Evolutionary conservation across 2,113 vertebrate species (phyloP).

Genomic region (Pipra filicauda): DNA sequence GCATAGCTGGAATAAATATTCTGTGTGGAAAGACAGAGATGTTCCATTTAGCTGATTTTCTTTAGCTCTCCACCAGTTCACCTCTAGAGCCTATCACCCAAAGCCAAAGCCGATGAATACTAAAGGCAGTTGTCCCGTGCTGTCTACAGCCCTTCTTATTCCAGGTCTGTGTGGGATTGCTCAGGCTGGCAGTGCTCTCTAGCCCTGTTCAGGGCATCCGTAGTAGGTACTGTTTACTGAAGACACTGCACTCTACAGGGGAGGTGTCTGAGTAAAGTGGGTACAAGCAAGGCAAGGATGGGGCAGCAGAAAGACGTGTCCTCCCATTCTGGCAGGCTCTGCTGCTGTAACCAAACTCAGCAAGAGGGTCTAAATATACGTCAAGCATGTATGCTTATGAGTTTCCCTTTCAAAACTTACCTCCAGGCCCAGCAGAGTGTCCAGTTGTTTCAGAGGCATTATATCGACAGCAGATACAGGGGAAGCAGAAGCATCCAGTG

Average conservation of each 20-base stretch:
- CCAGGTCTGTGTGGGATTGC: background rate
- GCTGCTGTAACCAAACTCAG: background rate
- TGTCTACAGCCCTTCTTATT: background rate
- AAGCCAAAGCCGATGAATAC: background rate
- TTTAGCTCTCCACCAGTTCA: background rate
- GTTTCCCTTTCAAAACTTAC: conserved; percentile 21
- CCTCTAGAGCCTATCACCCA: background rate
- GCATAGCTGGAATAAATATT: background rate
- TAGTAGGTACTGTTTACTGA: background rate
- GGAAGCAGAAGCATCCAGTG: conserved; percentile 47
- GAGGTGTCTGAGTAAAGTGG: background rate
- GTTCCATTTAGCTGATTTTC: background rate
- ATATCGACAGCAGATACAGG: conserved; percentile 12
- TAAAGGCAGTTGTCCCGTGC: background rate
- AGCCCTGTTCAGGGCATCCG: background rate
- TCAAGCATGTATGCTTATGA: rapidly evolving
- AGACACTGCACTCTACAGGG: background rate
- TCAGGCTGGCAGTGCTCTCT: background rate
- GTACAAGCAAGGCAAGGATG: background rate
- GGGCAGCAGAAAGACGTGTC: rapidly evolving
- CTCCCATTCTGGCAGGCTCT: background rate
- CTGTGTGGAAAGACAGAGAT: background rate
- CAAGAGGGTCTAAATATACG: rapidly evolving
- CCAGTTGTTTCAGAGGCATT: background rate
- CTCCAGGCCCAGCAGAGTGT: background rate